Evolutionary conservation across 2,888 invertebrate genomes (phyloP).

Genomic region (Melanotus villosus): DNA sequence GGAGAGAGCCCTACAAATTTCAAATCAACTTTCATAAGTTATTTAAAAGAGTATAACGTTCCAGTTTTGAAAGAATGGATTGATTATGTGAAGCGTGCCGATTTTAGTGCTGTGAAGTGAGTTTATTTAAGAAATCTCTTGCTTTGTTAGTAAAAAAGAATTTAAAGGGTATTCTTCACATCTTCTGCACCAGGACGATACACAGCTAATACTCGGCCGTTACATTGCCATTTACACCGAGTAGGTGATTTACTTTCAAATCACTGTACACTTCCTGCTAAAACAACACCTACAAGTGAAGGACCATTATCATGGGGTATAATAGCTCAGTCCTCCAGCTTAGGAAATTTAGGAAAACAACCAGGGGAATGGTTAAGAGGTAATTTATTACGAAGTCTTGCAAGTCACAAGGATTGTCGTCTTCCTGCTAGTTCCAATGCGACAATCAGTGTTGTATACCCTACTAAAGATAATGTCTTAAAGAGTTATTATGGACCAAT

Average conservation of each 20-base stretch:
- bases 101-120: conserved; percentile 87
- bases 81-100: conserved; percentile 80
- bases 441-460: conserved; percentile 77
- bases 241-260: conserved; percentile 76
- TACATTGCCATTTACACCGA: conserved; percentile 70
- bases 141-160: neutral
- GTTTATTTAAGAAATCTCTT: conserved; percentile 53
- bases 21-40: conserved; percentile 82
- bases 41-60: conserved; percentile 82
- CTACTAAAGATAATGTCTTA: conserved; percentile 86
- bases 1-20: conserved; percentile 91
- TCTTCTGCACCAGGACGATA: conserved; percentile 90
- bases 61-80: conserved; percentile 81
- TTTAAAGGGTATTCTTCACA: conserved; percentile 84
- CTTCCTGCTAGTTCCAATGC: conserved; percentile 72
- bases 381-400: conserved; percentile 78
- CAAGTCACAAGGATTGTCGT: conserved; percentile 71
- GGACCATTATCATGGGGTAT: conserved; percentile 69
- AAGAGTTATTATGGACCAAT: conserved; percentile 86
- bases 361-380: conserved; percentile 82
- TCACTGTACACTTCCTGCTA: conserved; percentile 71
- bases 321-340: conserved; percentile 91
- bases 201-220: conserved; percentile 6
- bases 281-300: conserved; percentile 63
- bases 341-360: conserved; percentile 86